phyloP scores from a whole-genome alignment of 2,113 vertebrate genomes.

The Zeus faber region DNA sequence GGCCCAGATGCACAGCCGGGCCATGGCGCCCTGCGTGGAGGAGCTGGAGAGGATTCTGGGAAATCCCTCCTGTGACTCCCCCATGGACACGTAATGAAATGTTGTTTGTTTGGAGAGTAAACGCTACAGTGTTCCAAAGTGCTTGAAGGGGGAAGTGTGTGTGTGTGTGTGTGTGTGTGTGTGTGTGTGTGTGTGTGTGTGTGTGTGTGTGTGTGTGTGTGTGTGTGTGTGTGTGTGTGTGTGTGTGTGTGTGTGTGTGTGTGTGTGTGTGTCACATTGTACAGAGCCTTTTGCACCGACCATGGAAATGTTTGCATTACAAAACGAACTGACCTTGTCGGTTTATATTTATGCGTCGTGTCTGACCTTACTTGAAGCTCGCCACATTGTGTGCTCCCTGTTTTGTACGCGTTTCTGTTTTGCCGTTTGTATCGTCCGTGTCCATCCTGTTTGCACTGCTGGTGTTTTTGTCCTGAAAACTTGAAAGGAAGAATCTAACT shows the following conservation, averaged over 20 bases:
- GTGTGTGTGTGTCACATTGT: background rate
- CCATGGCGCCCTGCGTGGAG: constrained; percentile 54
- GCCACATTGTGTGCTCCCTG: background rate
- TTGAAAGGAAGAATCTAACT: constrained; percentile 58
- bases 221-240: background rate
- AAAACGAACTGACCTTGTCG: constrained; percentile 11
- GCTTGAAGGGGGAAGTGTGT: too few relatives aligned
- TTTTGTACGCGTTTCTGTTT: constrained; percentile 6
- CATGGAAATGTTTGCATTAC: constrained; percentile 9
- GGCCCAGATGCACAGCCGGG: constrained; percentile 55
- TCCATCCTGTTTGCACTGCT: constrained; percentile 49
- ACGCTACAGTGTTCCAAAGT: constrained; percentile 36
- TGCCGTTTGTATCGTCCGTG: constrained; percentile 4
- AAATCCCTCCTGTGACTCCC: constrained; percentile 18
- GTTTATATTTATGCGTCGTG: constrained; percentile 6
- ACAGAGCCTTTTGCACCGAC: background rate
- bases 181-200: too few relatives aligned
- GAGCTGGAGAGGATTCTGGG: constrained; percentile 64
- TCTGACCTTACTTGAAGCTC: constrained; percentile 38
- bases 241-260: background rate
- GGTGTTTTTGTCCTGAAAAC: constrained; percentile 61
- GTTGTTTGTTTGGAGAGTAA: constrained; percentile 13
- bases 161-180: too few relatives aligned
- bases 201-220: too few relatives aligned
- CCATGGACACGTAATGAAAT: constrained; percentile 39